Base-by-base conservation (phyloP, 2,797 vertebrate genomes). In the Orientallactaga sibirica region DNA sequence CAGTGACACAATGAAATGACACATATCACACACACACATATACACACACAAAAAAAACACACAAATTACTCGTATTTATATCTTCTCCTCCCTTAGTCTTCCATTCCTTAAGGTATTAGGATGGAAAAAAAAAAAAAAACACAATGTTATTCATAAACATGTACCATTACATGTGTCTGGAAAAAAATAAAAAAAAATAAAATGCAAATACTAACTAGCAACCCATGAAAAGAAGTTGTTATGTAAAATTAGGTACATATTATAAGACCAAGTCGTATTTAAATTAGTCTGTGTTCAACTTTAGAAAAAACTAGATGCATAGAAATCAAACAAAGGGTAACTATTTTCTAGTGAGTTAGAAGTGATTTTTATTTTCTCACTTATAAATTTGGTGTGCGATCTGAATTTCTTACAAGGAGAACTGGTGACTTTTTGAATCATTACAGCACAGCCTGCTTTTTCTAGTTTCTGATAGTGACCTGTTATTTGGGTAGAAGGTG, bases 191-290 rank as follows among this genome's bases (percentile, higher is more conserved):
- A 90, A 33, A 3, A 61, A 61, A 64, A 16, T 16, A 25, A 37
- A 70, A 62, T 62, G 67, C 24, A 68, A n/a, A n/a, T 16, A 62
- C 9, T 64, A 20, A 83, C 27, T 41, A 78, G 33, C 48, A 66
- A n/a, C 58, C 11, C 8, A 80, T 76, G 66, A 62, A 92, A 91
- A 91, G 66, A 76, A 78, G 25, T 48, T 75, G 29, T 70, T 81
- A 87, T 75, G 64, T 70, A 88, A 88, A 90, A 68, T 58, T 52
- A 43, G 0, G 14, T 29, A 1, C 29, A 43, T 0, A 80, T 19
- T 37, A 52, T 14, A 85, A 89, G 74, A 43, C 24, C 27, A 86
- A 62, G 43, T 81, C 83, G 89, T 71, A 14, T 68, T 92, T 78
- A 88, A 82, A 75, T 64, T 68, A 3, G 55, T 78, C 27, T 55